Percentiles rank a stretch among this genome's conserved stretches.
Conservation (phyloP, 2,113 vertebrate species). For the Siphamia tubifer region DNA sequence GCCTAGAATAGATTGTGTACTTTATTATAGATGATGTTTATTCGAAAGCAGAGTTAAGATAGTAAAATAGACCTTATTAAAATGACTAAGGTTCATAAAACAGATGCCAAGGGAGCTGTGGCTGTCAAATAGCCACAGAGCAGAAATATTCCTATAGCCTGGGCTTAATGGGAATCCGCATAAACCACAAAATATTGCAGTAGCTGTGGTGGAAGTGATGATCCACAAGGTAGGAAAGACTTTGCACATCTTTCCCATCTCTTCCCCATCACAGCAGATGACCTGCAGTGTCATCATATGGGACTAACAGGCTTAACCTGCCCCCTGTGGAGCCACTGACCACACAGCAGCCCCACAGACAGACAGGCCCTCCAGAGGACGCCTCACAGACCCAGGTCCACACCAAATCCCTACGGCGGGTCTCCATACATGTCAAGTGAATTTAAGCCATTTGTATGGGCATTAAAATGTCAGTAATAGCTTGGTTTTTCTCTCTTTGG, state of each 20-base stretch:
- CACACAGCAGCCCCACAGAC: slow-evolving; percentile 23
- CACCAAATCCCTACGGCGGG: slow-evolving; percentile 18
- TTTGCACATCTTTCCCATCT: slow-evolving; percentile 11
- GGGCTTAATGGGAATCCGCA: slow-evolving; percentile 35
- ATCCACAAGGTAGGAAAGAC: slow-evolving; percentile 13
- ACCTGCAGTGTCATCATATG: slow-evolving; percentile 35
- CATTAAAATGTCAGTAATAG: slow-evolving; percentile 26
- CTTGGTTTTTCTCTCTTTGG: background rate
- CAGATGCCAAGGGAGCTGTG: slow-evolving; percentile 52
- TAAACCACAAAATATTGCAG: slow-evolving; percentile 13
- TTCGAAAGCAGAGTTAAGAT: slow-evolving; percentile 48
- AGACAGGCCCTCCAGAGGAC: slow-evolving; percentile 11
- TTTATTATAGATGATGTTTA: slow-evolving; percentile 59
- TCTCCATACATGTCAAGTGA: slow-evolving; percentile 21
- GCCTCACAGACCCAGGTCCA: slow-evolving; percentile 8
- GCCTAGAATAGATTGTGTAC: slow-evolving; percentile 28
- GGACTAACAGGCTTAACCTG: slow-evolving; percentile 58
- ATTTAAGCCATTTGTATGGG: slow-evolving; percentile 30
- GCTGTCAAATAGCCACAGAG: slow-evolving; percentile 34
- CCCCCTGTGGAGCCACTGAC: slow-evolving; percentile 39
- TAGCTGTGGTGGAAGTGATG: background rate
- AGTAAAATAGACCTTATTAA: slow-evolving; percentile 68
- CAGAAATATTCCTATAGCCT: slow-evolving; percentile 39
- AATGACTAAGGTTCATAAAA: slow-evolving; percentile 62
- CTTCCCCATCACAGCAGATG: background rate